Evolutionary conservation across 2,888 invertebrate species (phyloP), one percentile per base, ranked within the genome.

Genomic region (Aphelenchoides bicaudatus): DNA sequence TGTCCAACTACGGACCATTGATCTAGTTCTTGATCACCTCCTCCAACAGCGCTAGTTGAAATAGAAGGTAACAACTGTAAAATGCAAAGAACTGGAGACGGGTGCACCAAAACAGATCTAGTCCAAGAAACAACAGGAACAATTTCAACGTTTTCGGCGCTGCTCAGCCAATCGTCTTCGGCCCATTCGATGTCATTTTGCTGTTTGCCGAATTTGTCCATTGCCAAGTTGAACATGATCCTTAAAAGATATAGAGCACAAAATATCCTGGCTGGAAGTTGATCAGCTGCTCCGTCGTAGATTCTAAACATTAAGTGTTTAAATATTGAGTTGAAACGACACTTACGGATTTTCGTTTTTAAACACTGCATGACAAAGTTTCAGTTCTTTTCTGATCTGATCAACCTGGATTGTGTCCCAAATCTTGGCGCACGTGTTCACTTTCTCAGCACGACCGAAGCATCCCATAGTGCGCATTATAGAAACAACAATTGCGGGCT

Each of bases 401-500:
- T 67, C 70, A 2, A 51, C 6, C 5, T 38, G 29, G 5, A 51
- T 21, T 1, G 57, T 8, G 16, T 39, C 62, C 74, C 74, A 74
- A 38, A 67, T 65, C 1, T 54, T 21, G 16, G 58, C 61, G 13
- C 56, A 58, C 6, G 61, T 46, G 21, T 60, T 46, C 28, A 58
- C 54, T 55, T 39, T 63, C 58, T 51, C 52, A 3, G 25, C n/a
- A 23, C 21, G 16, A 1, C 37, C 31, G 37, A 51, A 98, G 81
- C 94, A 94, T 3, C 96, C 96, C 49, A 96, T 83, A 39, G 91
- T 83, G 19, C 92, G 85, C 49, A 98, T 84, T 0, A 94, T 91
- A 78, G 94, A 91, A 75, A 91, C 91, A 23, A 98, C 83, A 69
- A 90, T 92, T 39, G 91, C 89, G 81, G 88, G 88, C 74, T 93